Evolutionary conservation across 2,113 vertebrate species (phyloP), one percentile per base, ranked within the genome.

Genomic region (Alosa alosa): DNA sequence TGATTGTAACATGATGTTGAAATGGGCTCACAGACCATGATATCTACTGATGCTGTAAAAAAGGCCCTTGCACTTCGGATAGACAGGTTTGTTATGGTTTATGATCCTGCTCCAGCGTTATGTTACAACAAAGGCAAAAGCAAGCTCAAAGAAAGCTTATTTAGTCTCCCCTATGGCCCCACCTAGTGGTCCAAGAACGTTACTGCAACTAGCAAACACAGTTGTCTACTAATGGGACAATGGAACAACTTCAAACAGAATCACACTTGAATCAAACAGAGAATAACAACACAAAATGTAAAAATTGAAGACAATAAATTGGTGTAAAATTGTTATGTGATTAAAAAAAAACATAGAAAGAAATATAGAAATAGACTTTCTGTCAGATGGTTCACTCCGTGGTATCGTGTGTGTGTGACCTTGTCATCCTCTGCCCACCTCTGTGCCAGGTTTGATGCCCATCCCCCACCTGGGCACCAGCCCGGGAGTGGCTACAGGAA

Each of bases 401-500:
- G 41, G 41, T 9, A n/a, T 60, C 8, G 60, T 5, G 18, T 64
- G 64, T 2, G 31, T 36, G 1, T 72, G 64, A 72, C 64, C 64
- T 72, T 72, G 64, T 9, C 64, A 72, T 72, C n/a, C 64, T 31
- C 10, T 55, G 15, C 81, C 81, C 49, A 81, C 52, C 4, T 64
- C 46, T 6, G 22, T 87, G 0, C 0, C 89, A 97, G 96, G 91
- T 95, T 90, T 0, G 94, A 96, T 0, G 86, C 94, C 52, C 90
- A 86, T 0, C 89, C 87, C 68, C 85, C 94, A 0, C 85, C 88
- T 6, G 86, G 83, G 91, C 82, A 93, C 55, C 88, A 91, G 0
- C 94, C 85, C 3, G 94, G 94, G 0, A 89, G 92, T 17, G 94
- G 92, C 88, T 99, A 97, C 90, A 93, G 95, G 88, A 99, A 98